Base-by-base conservation (phyloP, 2,113 vertebrate genomes). In the Polypterus senegalus region DNA sequence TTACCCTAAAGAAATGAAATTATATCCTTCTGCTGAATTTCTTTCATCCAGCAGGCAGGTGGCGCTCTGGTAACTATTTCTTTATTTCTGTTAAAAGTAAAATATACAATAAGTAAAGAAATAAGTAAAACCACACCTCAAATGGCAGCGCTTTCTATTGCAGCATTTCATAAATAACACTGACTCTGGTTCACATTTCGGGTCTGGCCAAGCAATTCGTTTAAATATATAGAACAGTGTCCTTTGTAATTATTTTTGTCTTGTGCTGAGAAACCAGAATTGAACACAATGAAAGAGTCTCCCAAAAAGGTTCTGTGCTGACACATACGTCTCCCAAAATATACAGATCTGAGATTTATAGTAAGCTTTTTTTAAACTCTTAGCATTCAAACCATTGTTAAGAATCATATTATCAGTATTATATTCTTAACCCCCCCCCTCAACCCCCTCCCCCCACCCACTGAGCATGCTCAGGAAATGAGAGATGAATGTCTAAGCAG, bases 321-420 rank as follows among this genome's bases (percentile, higher is more conserved):
- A 83, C 49, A 61, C 27, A 27, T 27, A 27, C 27, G 76, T 81
- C 74, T 85, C 76, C 79, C 80, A 77, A 86, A 57, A 83, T 84
- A 85, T 88, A 86, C 86, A 88, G 77, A 81, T 83, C 80, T 86
- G 76, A 81, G 82, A 83, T 86, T 83, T 82, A 86, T 85, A 86
- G 82, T 85, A 86, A 84, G 82, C 79, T 83, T 83, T 57, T 57
- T 57, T 57, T 57, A 82, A 80, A 46, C 84, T 80, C 81, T 86
- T 82, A 83, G 83, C 82, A 85, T 86, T 85, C 82, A 84, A 85
- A 83, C 81, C 78, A 83, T 80, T 78, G 74, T 78, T 73, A 84
- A 83, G 77, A 83, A 80, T 83, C 78, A 81, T 82, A 81, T 75
- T 76, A 86, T 78, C 78, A 65, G 75, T 74, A 66, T 71, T 66